Evolutionary conservation across 2,888 invertebrate species (phyloP).

Genomic region (Synanthedon myopaeformis): DNA sequence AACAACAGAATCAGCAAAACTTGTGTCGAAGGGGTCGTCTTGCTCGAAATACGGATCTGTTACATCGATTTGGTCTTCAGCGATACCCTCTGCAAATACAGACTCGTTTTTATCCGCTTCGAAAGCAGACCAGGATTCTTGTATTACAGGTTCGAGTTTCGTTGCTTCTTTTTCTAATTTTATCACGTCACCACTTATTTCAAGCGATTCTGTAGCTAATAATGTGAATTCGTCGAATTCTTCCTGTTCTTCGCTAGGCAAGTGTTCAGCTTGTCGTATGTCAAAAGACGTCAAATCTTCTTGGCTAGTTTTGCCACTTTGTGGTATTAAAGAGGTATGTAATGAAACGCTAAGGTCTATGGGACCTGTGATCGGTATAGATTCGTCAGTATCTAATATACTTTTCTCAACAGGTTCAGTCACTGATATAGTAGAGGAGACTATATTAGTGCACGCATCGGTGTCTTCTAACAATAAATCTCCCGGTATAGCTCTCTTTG

Average conservation of each 20-base stretch:
- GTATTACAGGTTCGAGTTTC: constrained; percentile 48
- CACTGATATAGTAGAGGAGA: constrained; percentile 34
- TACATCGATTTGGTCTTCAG: constrained; percentile 58
- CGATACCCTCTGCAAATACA: constrained; percentile 56
- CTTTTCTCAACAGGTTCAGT: constrained; percentile 76
- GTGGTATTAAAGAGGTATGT: constrained; percentile 64
- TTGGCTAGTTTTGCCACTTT: constrained; percentile 34
- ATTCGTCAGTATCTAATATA: constrained; percentile 80
- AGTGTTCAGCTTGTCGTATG: constrained; percentile 8
- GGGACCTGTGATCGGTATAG: constrained; percentile 75
- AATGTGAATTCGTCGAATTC: constrained; percentile 83
- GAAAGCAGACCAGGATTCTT: constrained; percentile 76
- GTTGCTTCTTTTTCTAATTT: constrained; percentile 54
- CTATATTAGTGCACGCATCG: constrained; percentile 32
- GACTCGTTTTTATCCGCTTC: constrained; percentile 63
- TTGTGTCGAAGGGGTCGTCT: constrained; percentile 88
- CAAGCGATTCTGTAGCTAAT: constrained; percentile 81
- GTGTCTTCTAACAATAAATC: constrained; percentile 77
- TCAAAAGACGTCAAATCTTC: constrained; percentile 11
- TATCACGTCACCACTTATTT: constrained; percentile 65
- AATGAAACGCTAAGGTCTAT: constrained; percentile 78
- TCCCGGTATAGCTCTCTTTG: constrained; percentile 73
- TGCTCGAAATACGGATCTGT: constrained; percentile 65
- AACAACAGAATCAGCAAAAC: constrained; percentile 82
- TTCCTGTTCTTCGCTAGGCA: constrained; percentile 23